Conservation (phyloP, 1,140 invertebrate genomes). For the Trichogramma pretiosum region DNA sequence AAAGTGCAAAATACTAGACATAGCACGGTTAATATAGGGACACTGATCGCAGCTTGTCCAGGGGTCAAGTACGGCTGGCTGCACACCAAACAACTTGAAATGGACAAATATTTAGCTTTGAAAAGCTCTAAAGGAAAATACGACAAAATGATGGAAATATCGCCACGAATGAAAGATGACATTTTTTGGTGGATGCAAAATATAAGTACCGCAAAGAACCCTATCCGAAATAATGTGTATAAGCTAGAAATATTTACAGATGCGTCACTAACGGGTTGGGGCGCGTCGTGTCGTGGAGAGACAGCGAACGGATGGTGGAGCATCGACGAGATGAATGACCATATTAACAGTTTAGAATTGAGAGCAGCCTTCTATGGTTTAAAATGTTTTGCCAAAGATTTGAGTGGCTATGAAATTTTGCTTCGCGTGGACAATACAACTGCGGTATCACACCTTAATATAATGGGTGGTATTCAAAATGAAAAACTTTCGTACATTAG, state of each 20-base stretch:
- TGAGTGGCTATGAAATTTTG: conserved; percentile 13
- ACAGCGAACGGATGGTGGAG: conserved; percentile 12
- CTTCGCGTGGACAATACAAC: conserved; percentile 21
- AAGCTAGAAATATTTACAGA: conserved; percentile 8
- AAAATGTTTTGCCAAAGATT: conserved; percentile 11
- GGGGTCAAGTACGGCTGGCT: conserved; percentile 22
- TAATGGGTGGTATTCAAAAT: not conserved
- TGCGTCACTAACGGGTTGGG: conserved; percentile 12
- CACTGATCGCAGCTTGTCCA: conserved; percentile 20
- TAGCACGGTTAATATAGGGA: conserved; percentile 22
- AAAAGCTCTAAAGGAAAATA: conserved; percentile 12
- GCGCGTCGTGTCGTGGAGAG: not conserved
- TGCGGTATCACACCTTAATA: conserved; percentile 20
- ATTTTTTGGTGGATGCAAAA: not conserved
- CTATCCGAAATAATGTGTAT: not conserved
- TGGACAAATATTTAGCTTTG: conserved; percentile 16
- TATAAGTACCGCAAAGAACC: not conserved
- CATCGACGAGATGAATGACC: not conserved
- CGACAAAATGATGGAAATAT: conserved; percentile 11
- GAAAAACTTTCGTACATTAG: not conserved
- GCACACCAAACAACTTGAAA: conserved; percentile 22
- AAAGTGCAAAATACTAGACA: conserved; percentile 21
- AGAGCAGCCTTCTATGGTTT: conserved; percentile 9
- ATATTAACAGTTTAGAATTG: conserved; percentile 15
- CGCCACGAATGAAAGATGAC: not conserved